A percentile compares a stretch with the other conserved stretches of the same genome.
These are phyloP conservation scores for Todus mexicanus DNA, from an alignment of 2,797 vertebrate genomes.

Conservation along the genomic window DNA sequence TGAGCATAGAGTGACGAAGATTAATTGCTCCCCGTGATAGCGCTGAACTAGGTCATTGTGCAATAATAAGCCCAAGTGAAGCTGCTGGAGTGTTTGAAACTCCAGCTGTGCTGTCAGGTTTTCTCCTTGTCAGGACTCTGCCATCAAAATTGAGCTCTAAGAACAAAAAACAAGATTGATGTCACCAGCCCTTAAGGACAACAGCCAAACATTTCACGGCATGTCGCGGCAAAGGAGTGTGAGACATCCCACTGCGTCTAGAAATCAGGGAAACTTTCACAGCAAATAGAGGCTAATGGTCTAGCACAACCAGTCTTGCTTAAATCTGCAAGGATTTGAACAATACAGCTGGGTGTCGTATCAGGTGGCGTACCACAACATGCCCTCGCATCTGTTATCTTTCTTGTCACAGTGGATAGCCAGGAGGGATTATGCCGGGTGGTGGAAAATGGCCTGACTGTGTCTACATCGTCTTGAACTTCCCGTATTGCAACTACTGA, in stretches of 20 bases:
- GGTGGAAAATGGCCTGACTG: background rate
- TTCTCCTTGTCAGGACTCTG: background rate
- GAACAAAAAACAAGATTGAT: background rate
- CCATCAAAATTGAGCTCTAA: background rate
- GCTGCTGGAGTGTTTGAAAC: slow-evolving; percentile 19
- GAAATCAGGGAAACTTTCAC: background rate
- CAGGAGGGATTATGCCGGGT: background rate
- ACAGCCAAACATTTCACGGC: background rate
- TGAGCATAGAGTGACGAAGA: slow-evolving; percentile 28
- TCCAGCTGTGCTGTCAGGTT: background rate
- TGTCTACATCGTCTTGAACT: background rate
- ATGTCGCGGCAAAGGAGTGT: background rate
- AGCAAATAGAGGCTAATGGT: background rate
- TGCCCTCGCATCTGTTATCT: background rate
- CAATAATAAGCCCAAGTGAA: background rate
- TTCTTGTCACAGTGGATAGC: background rate
- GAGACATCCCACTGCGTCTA: background rate
- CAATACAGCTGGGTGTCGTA: background rate
- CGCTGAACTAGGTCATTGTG: slow-evolving; percentile 33
- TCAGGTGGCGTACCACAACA: background rate
- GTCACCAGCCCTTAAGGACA: background rate
- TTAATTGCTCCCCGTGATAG: slow-evolving; percentile 8
- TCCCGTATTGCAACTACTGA: background rate
- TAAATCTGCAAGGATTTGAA: background rate
- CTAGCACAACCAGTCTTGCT: background rate